These are phyloP conservation scores for Aurelia sp. DNA, from an alignment of 30 jellyfish, hydroid and myxozoan species.

Conservation along the genomic window DNA sequence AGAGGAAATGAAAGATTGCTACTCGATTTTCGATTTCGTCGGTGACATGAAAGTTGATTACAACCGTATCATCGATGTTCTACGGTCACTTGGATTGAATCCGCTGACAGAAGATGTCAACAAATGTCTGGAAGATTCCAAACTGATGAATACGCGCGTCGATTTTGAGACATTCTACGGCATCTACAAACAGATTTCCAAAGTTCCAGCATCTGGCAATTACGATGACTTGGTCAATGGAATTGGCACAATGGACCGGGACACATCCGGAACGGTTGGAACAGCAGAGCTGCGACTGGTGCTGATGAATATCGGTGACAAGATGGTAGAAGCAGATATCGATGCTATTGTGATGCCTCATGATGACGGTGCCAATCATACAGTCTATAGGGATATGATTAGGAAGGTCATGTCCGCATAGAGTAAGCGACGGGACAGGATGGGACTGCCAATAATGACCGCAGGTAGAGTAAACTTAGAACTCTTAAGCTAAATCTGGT, in stretches of 20 bases:
- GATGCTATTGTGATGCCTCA: conserved; percentile 76
- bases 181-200: conserved; percentile 79
- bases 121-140: conserved; percentile 83
- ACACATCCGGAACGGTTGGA: conserved; percentile 80
- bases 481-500: too few species aligned
- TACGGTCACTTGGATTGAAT: conserved; percentile 92
- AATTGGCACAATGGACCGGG: conserved; percentile 88
- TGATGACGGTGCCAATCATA: conserved; percentile 84
- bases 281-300: conserved; percentile 91
- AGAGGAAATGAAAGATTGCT: conserved; percentile 91
- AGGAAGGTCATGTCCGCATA: conserved; percentile 80
- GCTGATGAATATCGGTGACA: conserved; percentile 90
- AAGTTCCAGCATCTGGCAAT: conserved; percentile 70
- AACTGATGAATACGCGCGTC: conserved; percentile 74
- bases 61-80: conserved; percentile 75
- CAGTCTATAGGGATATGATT: conserved; percentile 79
- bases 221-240: conserved; percentile 96
- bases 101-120: conserved; percentile 87
- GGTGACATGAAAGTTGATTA: conserved; percentile 91
- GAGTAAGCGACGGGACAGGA: not conserved
- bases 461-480: too few species aligned
- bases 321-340: conserved; percentile 90
- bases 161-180: conserved; percentile 90
- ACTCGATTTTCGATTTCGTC: conserved; percentile 78
- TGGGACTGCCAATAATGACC: too few species aligned